Evolutionary conservation across 53 echinoderm and acorn worm species (phyloP).

Genomic region (Patiria pectinifera): DNA sequence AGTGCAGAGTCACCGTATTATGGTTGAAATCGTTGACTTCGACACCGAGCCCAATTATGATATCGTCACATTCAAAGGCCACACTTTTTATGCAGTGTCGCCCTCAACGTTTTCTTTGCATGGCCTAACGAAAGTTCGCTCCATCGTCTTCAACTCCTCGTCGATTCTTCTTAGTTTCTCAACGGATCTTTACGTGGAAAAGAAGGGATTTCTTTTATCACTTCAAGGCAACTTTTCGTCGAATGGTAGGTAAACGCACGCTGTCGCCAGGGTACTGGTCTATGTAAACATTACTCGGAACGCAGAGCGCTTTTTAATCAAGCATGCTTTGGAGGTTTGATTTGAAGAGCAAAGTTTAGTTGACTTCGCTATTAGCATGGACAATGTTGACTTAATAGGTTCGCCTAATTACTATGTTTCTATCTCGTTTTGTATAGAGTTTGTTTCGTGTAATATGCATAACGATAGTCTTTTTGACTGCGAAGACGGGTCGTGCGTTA

Average conservation of each 20-base stretch:
- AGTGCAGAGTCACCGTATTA: not conserved
- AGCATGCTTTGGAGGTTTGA: no score
- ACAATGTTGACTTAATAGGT: no score
- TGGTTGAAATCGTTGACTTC: not conserved
- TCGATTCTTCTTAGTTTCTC: not conserved
- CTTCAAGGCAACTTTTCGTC: not conserved
- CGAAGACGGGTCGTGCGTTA: conserved; percentile 32
- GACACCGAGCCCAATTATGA: not conserved
- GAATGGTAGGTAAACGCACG: not conserved
- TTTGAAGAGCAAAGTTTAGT: no score
- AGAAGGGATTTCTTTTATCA: not conserved
- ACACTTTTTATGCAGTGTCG: not conserved
- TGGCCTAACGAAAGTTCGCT: not conserved
- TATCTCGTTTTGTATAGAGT: no score
- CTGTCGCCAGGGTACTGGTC: no score
- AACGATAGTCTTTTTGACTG: conserved; percentile 9
- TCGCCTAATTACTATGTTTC: no score
- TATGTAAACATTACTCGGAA: no score
- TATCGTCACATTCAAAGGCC: not conserved
- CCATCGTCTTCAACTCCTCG: not conserved
- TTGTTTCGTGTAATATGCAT: not conserved
- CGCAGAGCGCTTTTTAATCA: no score
- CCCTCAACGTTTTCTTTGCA: not conserved
- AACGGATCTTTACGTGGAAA: not conserved
- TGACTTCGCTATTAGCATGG: no score